Conservation (phyloP, 2,888 invertebrate species). For the Nemotelus nigrinus region DNA sequence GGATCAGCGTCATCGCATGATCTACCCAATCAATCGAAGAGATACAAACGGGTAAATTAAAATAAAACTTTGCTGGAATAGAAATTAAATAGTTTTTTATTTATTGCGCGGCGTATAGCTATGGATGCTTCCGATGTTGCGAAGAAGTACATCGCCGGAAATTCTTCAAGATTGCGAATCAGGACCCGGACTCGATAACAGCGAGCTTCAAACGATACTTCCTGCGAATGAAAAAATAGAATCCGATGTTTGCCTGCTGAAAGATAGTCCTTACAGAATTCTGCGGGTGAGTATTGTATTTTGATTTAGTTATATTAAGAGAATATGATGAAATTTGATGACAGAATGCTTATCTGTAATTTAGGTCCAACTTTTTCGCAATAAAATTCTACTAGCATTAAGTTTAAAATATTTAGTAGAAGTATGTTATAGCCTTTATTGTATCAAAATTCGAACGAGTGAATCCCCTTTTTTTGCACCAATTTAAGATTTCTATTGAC, state of each 20-base stretch:
- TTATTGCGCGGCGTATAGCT: constrained; percentile 9
- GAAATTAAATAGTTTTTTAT: not conserved
- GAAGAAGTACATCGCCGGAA: constrained; percentile 34
- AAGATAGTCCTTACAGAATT: constrained; percentile 69
- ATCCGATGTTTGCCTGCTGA: constrained; percentile 76
- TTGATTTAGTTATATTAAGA: not conserved
- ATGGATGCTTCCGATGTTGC: constrained; percentile 45
- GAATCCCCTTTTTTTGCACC: too few relatives aligned
- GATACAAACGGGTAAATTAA: constrained; percentile 32
- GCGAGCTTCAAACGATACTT: constrained; percentile 71
- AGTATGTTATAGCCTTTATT: too few relatives aligned
- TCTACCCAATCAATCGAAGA: constrained; percentile 3
- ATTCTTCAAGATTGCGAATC: constrained; percentile 19
- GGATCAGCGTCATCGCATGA: not conserved
- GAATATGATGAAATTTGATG: too few relatives aligned
- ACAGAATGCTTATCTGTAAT: too few relatives aligned
- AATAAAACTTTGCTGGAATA: not conserved
- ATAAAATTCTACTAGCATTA: too few relatives aligned
- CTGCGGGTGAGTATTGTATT: constrained; percentile 59
- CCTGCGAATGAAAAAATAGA: constrained; percentile 55
- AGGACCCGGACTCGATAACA: constrained; percentile 15
- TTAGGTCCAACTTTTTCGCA: too few relatives aligned
- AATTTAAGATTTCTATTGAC: too few relatives aligned
- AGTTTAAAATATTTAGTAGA: too few relatives aligned
- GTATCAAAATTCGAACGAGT: too few relatives aligned